Conservation (phyloP, 2,888 invertebrate genomes). For the Meta bourneti region DNA sequence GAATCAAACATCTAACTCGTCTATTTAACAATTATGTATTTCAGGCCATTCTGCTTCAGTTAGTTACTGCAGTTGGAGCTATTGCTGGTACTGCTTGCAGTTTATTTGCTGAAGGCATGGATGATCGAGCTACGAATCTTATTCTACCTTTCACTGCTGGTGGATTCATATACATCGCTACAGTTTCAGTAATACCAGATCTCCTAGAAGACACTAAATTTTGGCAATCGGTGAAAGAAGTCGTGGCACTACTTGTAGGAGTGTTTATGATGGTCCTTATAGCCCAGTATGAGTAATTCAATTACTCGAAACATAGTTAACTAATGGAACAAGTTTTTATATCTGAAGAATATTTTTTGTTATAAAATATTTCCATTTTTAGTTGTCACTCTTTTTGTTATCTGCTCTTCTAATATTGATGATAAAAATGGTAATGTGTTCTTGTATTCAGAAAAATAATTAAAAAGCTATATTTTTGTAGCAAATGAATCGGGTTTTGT, state of each 20-base stretch:
- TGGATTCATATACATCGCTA: constrained; percentile 99
- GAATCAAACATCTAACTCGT: no score
- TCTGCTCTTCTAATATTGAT: no score
- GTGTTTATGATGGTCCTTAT: constrained; percentile 98
- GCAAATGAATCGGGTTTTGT: no score
- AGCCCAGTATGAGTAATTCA: constrained; percentile 86
- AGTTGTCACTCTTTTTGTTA: no score
- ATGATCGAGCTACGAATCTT: constrained; percentile 88
- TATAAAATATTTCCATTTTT: no score
- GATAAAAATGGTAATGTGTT: no score
- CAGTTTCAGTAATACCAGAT: constrained; percentile 99
- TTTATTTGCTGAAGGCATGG: constrained; percentile 88
- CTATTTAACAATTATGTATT: constrained; percentile 26
- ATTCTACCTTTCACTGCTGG: constrained; percentile 98
- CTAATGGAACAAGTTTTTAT: no score
- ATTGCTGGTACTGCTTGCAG: constrained; percentile 95
- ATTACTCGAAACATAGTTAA: no score
- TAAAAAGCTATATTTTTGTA: no score
- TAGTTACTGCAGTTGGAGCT: constrained; percentile 96
- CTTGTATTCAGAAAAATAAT: no score
- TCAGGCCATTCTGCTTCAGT: constrained; percentile 94
- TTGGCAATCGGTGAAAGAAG: constrained; percentile 94
- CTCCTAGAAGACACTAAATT: constrained; percentile 93
- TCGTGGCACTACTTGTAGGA: constrained; percentile 91
- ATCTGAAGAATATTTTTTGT: no score